Evolutionary conservation across 2,888 invertebrate species (phyloP), one percentile per base, ranked within the genome.

Genomic region (Neuroscelio doddi): DNA sequence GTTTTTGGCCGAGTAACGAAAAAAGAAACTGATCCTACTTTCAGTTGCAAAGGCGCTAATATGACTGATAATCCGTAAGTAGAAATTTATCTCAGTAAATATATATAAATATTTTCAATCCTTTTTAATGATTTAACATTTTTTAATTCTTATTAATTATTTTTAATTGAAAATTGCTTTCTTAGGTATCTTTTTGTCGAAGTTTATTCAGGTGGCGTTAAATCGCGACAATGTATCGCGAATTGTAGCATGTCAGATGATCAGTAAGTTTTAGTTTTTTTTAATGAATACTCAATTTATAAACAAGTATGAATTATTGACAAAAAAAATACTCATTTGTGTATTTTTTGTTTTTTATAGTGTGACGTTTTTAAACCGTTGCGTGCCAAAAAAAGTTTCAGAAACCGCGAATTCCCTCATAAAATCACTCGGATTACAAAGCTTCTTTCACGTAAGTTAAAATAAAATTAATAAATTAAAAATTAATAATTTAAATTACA

Each of bases 1-100:
- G 39, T 90, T 9, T 91, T 91, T 75, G 90, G 90, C 0, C 80
- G 82, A 41, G 79, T 83, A 42, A 89, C 87, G 29, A 58, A 69
- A 14, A 61, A 49, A 3, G 78, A 81, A 56, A 73, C 57, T 10
- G 68, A 80, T 66, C 77, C 81, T 0, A 74, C 79, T 30, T 84
- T 85, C 27, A 65, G 74, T n/a, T 86, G 88, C 75, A 85, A 85
- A 68, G 86, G 87, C 34, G 79, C 73, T 41, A 86, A 86, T 69
- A 83, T 83, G 79, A 85, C 79, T 47, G 72, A 72, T 1, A 7
- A 64, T 5, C 66, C 65, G 78, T 77, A 38, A 77, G 76, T 69
- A 44, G 50, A 32, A 14, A 12, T 14, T 12, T 34, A n/a, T n/a
- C n/a, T n/a, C n/a, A n/a, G n/a, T n/a, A n/a, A n/a, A n/a, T n/a